Evolutionary conservation across 2,113 vertebrate genomes (phyloP).

Genomic region (Cochlearius cochlearius): DNA sequence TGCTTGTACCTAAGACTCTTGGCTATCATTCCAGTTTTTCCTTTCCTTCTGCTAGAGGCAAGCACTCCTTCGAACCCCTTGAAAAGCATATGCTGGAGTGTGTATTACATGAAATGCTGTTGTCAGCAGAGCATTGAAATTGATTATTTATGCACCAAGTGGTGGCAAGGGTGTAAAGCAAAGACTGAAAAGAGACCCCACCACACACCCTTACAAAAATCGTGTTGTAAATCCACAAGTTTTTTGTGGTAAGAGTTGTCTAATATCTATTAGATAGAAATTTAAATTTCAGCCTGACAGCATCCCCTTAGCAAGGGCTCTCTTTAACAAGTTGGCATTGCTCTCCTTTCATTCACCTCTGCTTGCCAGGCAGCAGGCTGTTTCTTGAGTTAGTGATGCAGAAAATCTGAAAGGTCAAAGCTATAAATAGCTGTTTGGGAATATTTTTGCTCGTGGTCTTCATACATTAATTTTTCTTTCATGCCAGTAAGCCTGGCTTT

Average conservation of each 20-base stretch:
- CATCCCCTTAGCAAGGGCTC: background rate
- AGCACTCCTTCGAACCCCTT: background rate
- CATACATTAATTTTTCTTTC: conserved; percentile 14
- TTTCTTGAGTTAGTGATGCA: conserved; percentile 51
- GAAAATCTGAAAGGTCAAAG: conserved; percentile 63
- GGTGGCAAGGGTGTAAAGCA: background rate
- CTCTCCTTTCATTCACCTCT: conserved; percentile 46
- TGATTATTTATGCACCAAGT: conserved; percentile 5
- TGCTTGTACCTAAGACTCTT: fast-evolving
- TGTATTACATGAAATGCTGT: background rate
- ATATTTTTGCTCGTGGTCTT: conserved; percentile 37
- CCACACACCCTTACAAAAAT: background rate
- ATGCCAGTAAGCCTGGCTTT: background rate
- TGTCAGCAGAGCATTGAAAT: conserved; percentile 25
- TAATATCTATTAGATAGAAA: background rate
- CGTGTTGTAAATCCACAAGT: background rate
- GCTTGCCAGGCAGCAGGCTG: conserved; percentile 41
- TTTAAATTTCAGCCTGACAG: background rate
- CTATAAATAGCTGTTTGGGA: conserved; percentile 55
- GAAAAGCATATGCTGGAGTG: background rate
- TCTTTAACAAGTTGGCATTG: background rate
- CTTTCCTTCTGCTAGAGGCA: background rate
- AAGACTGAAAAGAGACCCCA: background rate
- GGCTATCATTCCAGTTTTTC: background rate
- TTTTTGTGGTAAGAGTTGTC: background rate